These are phyloP conservation scores for Drosophila santomea DNA, from an alignment of 1,140 invertebrate species.

Conservation along the genomic window DNA sequence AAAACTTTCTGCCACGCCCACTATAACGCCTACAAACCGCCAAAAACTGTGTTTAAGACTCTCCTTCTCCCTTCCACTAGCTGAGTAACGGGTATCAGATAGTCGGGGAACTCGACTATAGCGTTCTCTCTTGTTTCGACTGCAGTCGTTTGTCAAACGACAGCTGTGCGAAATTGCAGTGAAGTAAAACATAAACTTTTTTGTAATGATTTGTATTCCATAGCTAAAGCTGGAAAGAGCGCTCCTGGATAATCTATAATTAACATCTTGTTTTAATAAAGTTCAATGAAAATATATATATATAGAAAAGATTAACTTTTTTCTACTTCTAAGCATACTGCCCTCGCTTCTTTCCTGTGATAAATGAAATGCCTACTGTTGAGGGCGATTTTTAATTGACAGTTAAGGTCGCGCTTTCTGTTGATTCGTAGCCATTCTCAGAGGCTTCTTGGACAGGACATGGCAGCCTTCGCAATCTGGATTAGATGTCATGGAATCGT, in stretches of 20 bases:
- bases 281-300: too few species aligned
- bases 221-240: not conserved
- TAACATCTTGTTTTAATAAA: not conserved
- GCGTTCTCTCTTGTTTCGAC: too few species aligned
- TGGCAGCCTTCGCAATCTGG: not conserved
- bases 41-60: too few species aligned
- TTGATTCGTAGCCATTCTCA: not conserved
- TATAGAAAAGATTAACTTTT: too few species aligned
- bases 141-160: slow-evolving; percentile 1
- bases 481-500: slow-evolving; percentile 1
- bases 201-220: not conserved
- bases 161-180: not conserved
- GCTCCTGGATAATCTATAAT: not conserved
- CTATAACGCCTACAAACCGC: too few species aligned
- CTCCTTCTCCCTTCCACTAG: too few species aligned
- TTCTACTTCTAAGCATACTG: too few species aligned
- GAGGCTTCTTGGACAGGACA: slow-evolving; percentile 9
- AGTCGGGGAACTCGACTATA: too few species aligned
- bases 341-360: not conserved
- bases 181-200: not conserved
- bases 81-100: too few species aligned
- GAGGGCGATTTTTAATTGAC: slow-evolving; percentile 11
- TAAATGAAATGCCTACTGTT: not conserved
- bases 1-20: too few species aligned
- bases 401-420: not conserved